Conservation (phyloP, 1,140 invertebrate species). For the Neocloeon triangulifer region DNA sequence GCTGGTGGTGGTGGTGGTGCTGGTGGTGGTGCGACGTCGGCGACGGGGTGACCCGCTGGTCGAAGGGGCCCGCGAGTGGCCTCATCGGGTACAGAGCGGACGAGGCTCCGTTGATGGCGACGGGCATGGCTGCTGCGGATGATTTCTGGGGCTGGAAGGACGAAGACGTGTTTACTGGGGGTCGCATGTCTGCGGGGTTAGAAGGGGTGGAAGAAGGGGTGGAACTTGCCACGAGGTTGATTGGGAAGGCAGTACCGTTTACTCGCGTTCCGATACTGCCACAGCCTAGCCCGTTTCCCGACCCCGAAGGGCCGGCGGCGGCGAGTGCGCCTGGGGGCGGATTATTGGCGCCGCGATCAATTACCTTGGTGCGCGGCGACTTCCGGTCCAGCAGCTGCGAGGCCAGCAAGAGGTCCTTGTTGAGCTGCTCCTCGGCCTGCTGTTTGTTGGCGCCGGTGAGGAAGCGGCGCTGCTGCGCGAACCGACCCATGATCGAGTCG, state of each 20-base stretch:
- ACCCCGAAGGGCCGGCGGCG: background rate
- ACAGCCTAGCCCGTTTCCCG: slow-evolving; percentile 14
- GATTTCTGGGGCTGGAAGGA: slow-evolving; percentile 3
- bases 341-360: slow-evolving; percentile 26
- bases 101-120: slow-evolving; percentile 3
- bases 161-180: slow-evolving; percentile 1
- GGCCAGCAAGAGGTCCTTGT: slow-evolving; percentile 49
- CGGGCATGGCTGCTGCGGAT: slow-evolving; percentile 4
- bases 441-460: slow-evolving; percentile 39
- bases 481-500: slow-evolving; percentile 65
- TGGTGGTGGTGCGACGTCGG: background rate
- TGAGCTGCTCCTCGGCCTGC: slow-evolving; percentile 39
- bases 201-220: too few species aligned
- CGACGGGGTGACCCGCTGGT: slow-evolving; percentile 1
- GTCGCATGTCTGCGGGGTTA: slow-evolving; percentile 2
- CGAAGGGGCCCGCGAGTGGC: slow-evolving; percentile 1
- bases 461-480: slow-evolving; percentile 54
- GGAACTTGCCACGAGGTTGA: background rate
- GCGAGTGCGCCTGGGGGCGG: slow-evolving; percentile 10
- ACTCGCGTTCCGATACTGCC: slow-evolving; percentile 20
- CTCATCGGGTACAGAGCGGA: slow-evolving; percentile 1
- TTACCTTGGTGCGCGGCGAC: slow-evolving; percentile 54
- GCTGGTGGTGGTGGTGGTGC: slow-evolving; percentile 16
- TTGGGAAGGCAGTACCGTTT: slow-evolving; percentile 23
- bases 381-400: slow-evolving; percentile 61